Percentiles rank a stretch among this genome's conserved stretches.
Conservation (phyloP, 2,113 vertebrate species). For the Pandion haliaetus region DNA sequence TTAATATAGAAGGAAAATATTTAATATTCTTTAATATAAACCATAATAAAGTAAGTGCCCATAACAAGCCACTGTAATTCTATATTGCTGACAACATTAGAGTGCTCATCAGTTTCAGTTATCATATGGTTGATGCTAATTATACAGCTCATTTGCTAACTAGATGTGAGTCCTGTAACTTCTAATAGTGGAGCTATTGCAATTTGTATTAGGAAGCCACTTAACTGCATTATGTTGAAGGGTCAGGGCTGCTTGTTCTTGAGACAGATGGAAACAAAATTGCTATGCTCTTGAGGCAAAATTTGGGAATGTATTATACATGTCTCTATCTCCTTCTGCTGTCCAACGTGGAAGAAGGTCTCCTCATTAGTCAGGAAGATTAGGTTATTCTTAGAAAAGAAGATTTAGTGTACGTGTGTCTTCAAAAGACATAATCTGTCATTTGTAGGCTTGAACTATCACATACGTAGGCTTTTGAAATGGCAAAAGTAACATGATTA, state of each 20-base stretch:
- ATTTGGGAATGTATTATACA: not conserved
- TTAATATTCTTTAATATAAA: not conserved
- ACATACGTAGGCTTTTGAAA: accelerated
- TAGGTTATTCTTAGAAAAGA: not conserved
- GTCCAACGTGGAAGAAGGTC: not conserved
- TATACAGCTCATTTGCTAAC: constrained; percentile 1
- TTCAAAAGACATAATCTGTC: not conserved
- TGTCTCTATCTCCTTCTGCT: not conserved
- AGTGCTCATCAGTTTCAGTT: not conserved
- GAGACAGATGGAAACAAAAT: not conserved
- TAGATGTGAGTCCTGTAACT: not conserved
- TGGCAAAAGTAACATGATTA: not conserved
- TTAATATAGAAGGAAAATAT: not conserved
- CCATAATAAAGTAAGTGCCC: not conserved
- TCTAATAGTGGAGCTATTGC: not conserved
- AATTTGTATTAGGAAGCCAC: not conserved
- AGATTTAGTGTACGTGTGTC: not conserved
- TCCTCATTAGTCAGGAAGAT: not conserved
- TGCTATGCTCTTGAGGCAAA: not conserved
- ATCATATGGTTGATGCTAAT: not conserved
- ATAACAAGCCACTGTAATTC: not conserved
- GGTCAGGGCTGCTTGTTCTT: not conserved
- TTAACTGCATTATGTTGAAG: not conserved
- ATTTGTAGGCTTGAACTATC: not conserved
- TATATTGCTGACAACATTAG: not conserved